Percentiles rank a stretch among this genome's conserved stretches.
Evolutionary conservation across 2,797 vertebrate genomes (phyloP).

Genomic region (Pseudopleuronectes americanus): DNA sequence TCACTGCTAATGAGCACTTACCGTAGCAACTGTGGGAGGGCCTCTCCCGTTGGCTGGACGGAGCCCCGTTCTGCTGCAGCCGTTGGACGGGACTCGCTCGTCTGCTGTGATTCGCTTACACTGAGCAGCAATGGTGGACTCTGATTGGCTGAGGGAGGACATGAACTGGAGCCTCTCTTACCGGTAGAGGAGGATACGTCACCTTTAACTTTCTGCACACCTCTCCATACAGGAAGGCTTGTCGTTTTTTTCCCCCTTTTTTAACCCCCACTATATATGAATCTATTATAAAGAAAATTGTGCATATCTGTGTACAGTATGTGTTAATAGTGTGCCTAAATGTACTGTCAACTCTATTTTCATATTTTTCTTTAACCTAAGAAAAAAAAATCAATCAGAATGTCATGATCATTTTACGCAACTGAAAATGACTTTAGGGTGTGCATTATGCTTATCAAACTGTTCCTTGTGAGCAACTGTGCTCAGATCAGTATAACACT

Average conservation of each 20-base stretch:
- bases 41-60: slow-evolving; percentile 46
- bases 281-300: slow-evolving; percentile 79
- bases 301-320: slow-evolving; percentile 92
- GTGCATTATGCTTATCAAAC: slow-evolving; percentile 89
- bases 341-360: slow-evolving; percentile 92
- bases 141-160: slow-evolving; percentile 58
- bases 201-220: slow-evolving; percentile 70
- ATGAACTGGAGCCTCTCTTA: slow-evolving; percentile 43
- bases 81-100: slow-evolving; percentile 37
- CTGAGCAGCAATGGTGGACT: slow-evolving; percentile 65
- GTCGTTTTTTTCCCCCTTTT: slow-evolving; percentile 63
- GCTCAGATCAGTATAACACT: slow-evolving; percentile 92
- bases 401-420: slow-evolving; percentile 88
- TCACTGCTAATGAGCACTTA: slow-evolving; percentile 78
- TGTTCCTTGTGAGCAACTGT: slow-evolving; percentile 90
- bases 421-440: slow-evolving; percentile 83
- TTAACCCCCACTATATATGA: slow-evolving; percentile 80
- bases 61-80: slow-evolving; percentile 46
- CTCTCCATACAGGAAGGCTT: slow-evolving; percentile 70
- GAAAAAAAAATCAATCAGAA: slow-evolving; percentile 84
- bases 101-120: slow-evolving; percentile 67
- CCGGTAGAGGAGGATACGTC: slow-evolving; percentile 53
- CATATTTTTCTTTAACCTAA: slow-evolving; percentile 88
- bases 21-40: slow-evolving; percentile 63
- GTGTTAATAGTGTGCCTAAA: slow-evolving; percentile 98